Conservation (phyloP, 2,113 vertebrate species). For the Podarcis muralis region DNA sequence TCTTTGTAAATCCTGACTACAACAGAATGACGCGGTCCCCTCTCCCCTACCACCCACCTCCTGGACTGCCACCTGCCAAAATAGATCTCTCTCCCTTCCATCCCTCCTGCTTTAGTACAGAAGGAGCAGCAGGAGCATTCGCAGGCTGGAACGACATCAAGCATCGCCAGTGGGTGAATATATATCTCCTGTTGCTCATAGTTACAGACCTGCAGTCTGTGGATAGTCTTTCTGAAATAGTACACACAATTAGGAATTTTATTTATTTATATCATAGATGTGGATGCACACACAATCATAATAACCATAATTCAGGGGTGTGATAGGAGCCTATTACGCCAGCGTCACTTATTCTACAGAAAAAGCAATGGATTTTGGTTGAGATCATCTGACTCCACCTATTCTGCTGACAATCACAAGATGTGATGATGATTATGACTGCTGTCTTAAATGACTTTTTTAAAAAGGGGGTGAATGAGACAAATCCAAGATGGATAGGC, state of each 20-base stretch:
- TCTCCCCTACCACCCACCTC: background rate
- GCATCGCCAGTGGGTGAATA: background rate
- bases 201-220: slow-evolving; percentile 10
- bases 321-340: background rate
- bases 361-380: background rate
- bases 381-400: no score
- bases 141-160: background rate
- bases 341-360: background rate
- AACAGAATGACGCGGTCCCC: background rate
- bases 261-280: no score
- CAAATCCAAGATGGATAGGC: background rate
- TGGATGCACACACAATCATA: background rate
- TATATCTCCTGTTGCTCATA: slow-evolving; percentile 9
- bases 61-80: background rate
- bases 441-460: background rate
- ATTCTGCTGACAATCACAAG: no score
- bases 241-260: background rate
- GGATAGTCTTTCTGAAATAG: background rate
- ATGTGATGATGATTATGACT: background rate
- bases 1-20: background rate
- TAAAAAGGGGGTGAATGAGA: no score
- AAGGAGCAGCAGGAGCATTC: background rate
- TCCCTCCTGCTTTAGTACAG: background rate
- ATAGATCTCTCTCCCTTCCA: background rate
- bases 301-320: no score